phyloP scores from a whole-genome alignment of 64 coral and sea anemone genomes.

The Exaiptasia diaphana region DNA sequence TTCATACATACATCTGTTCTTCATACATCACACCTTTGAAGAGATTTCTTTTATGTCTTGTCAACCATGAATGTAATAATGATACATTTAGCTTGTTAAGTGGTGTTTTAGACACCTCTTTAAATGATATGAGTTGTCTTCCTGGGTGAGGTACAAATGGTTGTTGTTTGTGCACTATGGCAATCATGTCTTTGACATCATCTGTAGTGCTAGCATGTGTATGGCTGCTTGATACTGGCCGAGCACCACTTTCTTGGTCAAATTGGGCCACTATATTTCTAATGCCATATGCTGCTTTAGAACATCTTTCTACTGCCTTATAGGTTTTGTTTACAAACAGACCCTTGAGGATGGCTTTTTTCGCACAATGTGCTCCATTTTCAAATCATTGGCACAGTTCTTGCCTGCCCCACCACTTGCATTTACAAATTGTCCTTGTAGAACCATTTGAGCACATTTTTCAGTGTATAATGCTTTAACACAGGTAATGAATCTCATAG shows the following conservation, averaged over 20 bases:
- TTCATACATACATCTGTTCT: constrained; percentile 4
- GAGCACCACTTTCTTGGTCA: constrained; percentile 25
- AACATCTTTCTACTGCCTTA: constrained; percentile 39
- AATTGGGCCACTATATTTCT: constrained; percentile 21
- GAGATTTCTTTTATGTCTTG: constrained; percentile 37
- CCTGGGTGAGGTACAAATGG: constrained; percentile 37
- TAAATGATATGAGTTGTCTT: constrained; percentile 28
- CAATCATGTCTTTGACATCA: constrained; percentile 55
- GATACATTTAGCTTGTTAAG: constrained; percentile 55
- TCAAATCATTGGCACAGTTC: constrained; percentile 1
- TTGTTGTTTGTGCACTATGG: constrained; percentile 22
- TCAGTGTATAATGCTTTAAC: not conserved
- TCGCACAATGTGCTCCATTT: constrained; percentile 35
- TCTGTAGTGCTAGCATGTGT: constrained; percentile 48
- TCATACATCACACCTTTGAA: constrained; percentile 30
- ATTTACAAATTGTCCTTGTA: constrained; percentile 17
- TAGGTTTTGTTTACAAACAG: constrained; percentile 54
- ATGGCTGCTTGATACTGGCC: constrained; percentile 13
- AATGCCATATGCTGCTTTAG: constrained; percentile 33
- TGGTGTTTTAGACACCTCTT: constrained; percentile 54
- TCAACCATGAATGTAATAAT: constrained; percentile 55
- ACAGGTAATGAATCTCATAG: constrained; percentile 7
- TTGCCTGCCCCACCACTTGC: not conserved
- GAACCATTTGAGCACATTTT: constrained; percentile 2
- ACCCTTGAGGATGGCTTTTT: constrained; percentile 23